These are phyloP conservation scores for Tetanocera ferruginea DNA, from an alignment of 2,888 invertebrate species.

Conservation along the genomic window DNA sequence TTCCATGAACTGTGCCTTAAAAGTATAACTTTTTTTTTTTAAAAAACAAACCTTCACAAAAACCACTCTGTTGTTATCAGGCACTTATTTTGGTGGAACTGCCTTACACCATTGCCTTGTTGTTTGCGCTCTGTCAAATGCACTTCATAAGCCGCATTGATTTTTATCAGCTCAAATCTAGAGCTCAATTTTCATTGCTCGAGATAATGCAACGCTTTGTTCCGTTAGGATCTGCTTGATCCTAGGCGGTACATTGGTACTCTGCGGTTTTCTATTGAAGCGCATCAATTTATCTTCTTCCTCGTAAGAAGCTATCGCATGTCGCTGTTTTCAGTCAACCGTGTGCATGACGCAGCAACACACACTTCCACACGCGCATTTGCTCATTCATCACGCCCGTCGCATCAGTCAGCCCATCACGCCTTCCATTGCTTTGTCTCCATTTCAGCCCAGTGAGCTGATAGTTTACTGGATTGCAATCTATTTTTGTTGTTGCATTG, in stretches of 20 bases:
- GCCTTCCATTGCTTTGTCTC: background rate
- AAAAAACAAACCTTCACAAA: too few relatives aligned
- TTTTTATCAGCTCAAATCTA: slow-evolving; percentile 50
- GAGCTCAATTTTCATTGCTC: background rate
- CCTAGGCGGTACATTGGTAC: background rate
- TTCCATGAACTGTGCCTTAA: too few relatives aligned
- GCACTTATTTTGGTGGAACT: too few relatives aligned
- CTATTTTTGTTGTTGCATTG: background rate
- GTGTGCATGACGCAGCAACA: background rate
- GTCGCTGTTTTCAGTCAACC: background rate
- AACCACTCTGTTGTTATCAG: too few relatives aligned
- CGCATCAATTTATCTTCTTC: slow-evolving; percentile 32
- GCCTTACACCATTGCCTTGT: background rate
- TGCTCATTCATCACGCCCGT: background rate
- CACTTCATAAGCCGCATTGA: slow-evolving; percentile 44
- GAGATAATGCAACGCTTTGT: slow-evolving; percentile 2
- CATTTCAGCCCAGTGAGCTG: background rate
- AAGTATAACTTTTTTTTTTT: too few relatives aligned
- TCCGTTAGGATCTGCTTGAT: background rate
- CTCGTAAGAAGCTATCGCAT: background rate
- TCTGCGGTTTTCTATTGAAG: slow-evolving; percentile 11
- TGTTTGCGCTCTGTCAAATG: background rate
- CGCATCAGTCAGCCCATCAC: background rate
- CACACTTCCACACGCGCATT: background rate
- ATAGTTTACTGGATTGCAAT: background rate